These are phyloP conservation scores for Clarias platycephalus DNA, from an alignment of 2,797 vertebrate genomes.

Conservation along the genomic window DNA sequence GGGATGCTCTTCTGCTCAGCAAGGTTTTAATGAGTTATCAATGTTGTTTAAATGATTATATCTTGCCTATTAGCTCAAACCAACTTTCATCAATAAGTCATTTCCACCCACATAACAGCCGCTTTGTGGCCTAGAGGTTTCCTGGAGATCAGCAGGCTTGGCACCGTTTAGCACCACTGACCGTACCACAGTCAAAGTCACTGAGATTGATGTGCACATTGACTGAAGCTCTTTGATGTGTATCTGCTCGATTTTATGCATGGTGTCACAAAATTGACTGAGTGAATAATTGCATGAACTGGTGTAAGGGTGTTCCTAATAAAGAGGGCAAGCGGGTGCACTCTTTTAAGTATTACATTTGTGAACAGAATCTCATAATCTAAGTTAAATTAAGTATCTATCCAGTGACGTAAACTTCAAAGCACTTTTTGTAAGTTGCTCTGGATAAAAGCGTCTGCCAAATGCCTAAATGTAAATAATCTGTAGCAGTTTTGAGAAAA, in stretches of 20 bases:
- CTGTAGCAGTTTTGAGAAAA: not conserved
- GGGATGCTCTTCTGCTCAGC: not conserved
- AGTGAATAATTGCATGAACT: not conserved
- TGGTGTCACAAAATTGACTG: not conserved
- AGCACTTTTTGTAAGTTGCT: too few species aligned
- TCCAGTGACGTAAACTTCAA: too few species aligned
- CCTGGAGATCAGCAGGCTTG: not conserved
- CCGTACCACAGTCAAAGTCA: not conserved
- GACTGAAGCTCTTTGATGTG: not conserved
- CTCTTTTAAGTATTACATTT: not conserved
- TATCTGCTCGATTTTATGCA: not conserved
- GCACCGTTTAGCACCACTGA: not conserved
- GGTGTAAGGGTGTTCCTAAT: not conserved
- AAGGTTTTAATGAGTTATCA: not conserved
- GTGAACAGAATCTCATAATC: not conserved
- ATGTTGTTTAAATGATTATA: not conserved
- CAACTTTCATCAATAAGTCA: not conserved
- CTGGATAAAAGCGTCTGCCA: too few species aligned
- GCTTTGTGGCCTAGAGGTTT: not conserved
- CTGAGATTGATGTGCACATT: not conserved
- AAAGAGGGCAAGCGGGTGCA: not conserved
- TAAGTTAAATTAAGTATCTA: too few species aligned
- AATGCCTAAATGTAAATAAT: too few species aligned
- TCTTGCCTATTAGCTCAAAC: not conserved
- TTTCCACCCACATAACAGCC: not conserved